Base-by-base conservation (phyloP, 1,140 invertebrate genomes). In the Leptopilina boulardi region DNA sequence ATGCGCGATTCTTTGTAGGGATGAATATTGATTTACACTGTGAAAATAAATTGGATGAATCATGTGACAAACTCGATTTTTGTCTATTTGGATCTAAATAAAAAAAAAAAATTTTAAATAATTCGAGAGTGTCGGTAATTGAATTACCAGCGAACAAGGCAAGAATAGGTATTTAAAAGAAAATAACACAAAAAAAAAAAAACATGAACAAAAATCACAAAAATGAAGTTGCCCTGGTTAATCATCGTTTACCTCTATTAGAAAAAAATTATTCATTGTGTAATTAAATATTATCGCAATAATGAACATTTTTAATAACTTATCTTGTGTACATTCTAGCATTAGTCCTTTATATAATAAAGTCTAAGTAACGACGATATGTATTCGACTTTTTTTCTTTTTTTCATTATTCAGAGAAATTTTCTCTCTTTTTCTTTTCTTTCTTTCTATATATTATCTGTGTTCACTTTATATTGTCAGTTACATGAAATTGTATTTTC, bases 301-400 rank as follows among this genome's bases (percentile, higher is more conserved):
- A 87, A 89, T 88, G 85, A 89, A 88, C 87, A 87, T 89, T 89
- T 90, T 91, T 87, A 88, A 87, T 88, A 90, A 91, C 85, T 88
- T 89, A 87, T 84, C 87, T 87, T 89, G 88, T 90, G 86, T 90
- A 88, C 84, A 89, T 90, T 90, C 86, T 89, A 89, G 87, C 85
- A 85, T 87, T 90, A 89, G 89, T 84, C 86, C 88, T 91, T 91
- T 88, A 89, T 90, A 89, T 87, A 89, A 90, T 89, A 89, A 89
- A 89, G 83, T 88, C 84, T 85, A 88, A 83, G 80, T 88, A 85
- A 89, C 81, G 84, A 87, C 66, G 70, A 30, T 30, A 30, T 76
- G 21, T 51, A 54, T 56, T 44, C 56, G 23, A 30, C 10, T 66
- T 66, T 30, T 66, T 26, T 66, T 66, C 26, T 11, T 51, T 51